Evolutionary conservation across 2,797 vertebrate species (phyloP), one percentile per base, ranked within the genome.

Genomic region (Lacerta viridis): DNA sequence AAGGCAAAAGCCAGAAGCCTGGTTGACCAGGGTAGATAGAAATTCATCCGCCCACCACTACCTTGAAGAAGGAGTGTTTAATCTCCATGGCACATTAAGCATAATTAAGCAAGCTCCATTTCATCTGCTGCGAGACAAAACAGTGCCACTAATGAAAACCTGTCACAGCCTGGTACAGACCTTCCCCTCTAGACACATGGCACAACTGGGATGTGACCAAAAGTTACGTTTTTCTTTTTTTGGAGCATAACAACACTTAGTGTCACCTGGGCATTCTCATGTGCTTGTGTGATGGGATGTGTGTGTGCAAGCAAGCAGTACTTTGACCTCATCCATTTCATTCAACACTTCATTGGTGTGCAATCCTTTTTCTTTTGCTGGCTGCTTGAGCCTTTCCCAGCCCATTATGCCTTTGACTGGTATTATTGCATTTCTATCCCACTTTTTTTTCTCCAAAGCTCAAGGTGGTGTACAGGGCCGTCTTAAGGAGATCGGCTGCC

Each of bases 41-140:
- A 8, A 61, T 33, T 13, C 59, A 33, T 29, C 41, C 7, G 46
- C 17, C 36, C 64, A 7, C 7, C 74, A 1, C 29, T 71, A 87
- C 41, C 61, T 41, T 72, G 2, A n/a, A 88, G 20, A 75, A 71
- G 74, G 66, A 25, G 15, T 64, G 25, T 84, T 89, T 86, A 55
- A n/a, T 89, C 85, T 93, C 81, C 0, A 2, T 83, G 83, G 84
- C 61, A 86, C 64, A 86, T 68, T 80, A 18, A 75, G 10, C 61
- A 83, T 72, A 46, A 84, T 68, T 71, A 18, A 75, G 11, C 50
- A 86, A 87, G 64, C 43, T 91, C 50, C 80, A 1, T 89, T 92
- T 90, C 79, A 90, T 88, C 1, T 5, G 77, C 84, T 64, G 87
- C 64, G 85, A 93, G 83, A 83, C 92, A 90, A 92, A 87, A 59